Conservation (phyloP, 1,140 invertebrate species). For the Caenorhabditis briggsae region DNA sequence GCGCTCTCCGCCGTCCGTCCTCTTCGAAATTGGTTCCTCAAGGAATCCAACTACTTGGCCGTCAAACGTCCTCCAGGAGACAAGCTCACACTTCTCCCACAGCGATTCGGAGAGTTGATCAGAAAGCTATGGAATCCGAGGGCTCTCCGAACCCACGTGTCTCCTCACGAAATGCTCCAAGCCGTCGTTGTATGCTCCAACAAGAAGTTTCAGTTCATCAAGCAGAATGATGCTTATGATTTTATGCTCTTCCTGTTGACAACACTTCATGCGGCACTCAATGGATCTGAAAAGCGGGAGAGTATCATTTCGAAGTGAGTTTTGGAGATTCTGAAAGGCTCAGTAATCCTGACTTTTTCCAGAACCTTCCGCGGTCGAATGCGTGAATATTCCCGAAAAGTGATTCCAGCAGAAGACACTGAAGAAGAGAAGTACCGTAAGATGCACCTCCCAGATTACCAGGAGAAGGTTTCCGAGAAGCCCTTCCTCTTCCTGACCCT, state of each 20-base stretch:
- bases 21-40: conserved; percentile 92
- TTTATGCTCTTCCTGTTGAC: conserved; percentile 97
- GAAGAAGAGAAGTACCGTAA: conserved; percentile 88
- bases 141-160: conserved; percentile 99
- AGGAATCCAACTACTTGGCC: conserved; percentile 90
- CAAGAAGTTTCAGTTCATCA: conserved; percentile 97
- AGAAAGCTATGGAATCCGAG: conserved; percentile 98
- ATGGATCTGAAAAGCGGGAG: conserved; percentile 84
- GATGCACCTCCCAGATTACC: conserved; percentile 88
- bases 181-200: conserved; percentile 97
- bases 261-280: conserved; percentile 89
- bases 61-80: conserved; percentile 93
- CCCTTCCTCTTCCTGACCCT: conserved; percentile 95
- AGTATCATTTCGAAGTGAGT: conserved; percentile 89
- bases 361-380: conserved; percentile 91
- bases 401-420: conserved; percentile 89
- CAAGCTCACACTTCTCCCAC: conserved; percentile 87
- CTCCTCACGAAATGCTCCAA: conserved; percentile 99
- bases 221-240: conserved; percentile 92
- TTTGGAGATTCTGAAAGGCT: conserved; percentile 6
- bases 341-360: neutral
- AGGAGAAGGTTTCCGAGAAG: conserved; percentile 88
- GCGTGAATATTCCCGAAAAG: conserved; percentile 92
- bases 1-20: conserved; percentile 93
- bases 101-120: conserved; percentile 95